A percentile compares a stretch with the other conserved stretches of the same genome.
These are phyloP conservation scores for Protobothrops mucrosquamatus DNA, from an alignment of 2,113 vertebrate genomes.

Conservation along the genomic window DNA sequence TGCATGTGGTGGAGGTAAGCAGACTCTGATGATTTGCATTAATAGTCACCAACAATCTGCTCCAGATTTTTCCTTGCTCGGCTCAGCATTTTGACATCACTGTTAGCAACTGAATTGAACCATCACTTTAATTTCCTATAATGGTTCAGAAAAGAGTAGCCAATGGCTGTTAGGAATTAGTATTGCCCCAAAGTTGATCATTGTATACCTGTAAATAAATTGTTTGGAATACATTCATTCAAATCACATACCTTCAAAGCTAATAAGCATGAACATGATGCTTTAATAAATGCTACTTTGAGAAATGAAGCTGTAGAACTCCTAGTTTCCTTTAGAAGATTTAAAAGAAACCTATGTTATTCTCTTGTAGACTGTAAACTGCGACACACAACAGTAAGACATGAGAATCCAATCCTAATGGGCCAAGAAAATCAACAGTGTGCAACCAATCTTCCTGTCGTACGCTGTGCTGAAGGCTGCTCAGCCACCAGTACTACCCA, in stretches of 20 bases:
- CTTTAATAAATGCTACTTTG: background rate
- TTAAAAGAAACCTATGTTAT: accelerated
- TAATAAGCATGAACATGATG: background rate
- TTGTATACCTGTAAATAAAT: background rate
- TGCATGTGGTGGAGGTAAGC: constrained; percentile 66
- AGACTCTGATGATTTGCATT: background rate
- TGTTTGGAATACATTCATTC: constrained; percentile 11
- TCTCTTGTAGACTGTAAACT: constrained; percentile 59
- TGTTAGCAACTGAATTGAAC: background rate
- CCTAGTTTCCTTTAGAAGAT: accelerated
- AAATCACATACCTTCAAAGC: background rate
- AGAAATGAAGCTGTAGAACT: too few relatives aligned
- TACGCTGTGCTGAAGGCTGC: constrained; percentile 62
- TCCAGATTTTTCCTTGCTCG: background rate
- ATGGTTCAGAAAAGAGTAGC: background rate
- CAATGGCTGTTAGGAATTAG: background rate
- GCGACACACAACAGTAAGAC: constrained; percentile 45
- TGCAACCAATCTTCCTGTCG: constrained; percentile 43
- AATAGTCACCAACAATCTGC: background rate
- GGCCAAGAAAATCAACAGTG: constrained; percentile 31
- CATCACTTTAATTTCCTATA: background rate
- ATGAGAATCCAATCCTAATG: constrained; percentile 36
- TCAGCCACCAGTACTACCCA: constrained; percentile 51
- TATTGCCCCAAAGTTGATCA: background rate
- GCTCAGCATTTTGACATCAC: background rate